A percentile compares a stretch with the other conserved stretches of the same genome.
phyloP scores from a whole-genome alignment of 2,888 invertebrate genomes.

The Apamea anceps region DNA sequence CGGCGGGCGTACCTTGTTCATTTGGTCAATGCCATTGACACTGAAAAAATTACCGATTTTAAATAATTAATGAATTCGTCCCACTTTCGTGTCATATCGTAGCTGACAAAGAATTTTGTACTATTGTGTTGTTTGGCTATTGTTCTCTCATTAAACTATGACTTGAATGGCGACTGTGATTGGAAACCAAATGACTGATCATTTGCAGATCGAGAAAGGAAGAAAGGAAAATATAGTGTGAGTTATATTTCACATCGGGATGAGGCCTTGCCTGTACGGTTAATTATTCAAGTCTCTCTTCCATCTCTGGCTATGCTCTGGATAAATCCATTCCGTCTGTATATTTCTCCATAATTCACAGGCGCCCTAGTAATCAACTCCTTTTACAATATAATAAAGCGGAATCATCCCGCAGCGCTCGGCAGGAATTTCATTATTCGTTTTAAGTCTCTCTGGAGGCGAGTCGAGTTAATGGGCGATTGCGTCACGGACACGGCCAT shows the following conservation, averaged over 20 bases:
- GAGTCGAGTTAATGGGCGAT: conserved; percentile 34
- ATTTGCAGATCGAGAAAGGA: conserved; percentile 2
- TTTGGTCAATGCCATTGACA: not conserved
- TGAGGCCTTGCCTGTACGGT: not conserved
- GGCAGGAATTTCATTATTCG: conserved; percentile 59
- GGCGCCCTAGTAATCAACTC: conserved; percentile 42
- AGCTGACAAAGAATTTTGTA: not conserved
- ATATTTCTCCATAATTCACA: conserved; percentile 3
- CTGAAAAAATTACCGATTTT: not conserved
- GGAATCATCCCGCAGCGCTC: conserved; percentile 24
- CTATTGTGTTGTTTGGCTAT: not conserved
- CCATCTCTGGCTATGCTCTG: too few species aligned
- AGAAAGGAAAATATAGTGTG: not conserved
- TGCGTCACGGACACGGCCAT: conserved; percentile 47
- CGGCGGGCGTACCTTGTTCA: not conserved
- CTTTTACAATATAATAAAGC: conserved; percentile 46
- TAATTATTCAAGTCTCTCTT: not conserved
- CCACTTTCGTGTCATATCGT: not conserved
- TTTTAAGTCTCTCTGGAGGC: conserved; percentile 38
- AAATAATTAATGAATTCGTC: not conserved
- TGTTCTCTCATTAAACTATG: conserved; percentile 13
- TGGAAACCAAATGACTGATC: conserved; percentile 13
- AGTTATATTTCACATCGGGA: not conserved
- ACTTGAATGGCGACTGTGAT: conserved; percentile 12
- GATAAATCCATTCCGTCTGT: not conserved